Percentiles rank a stretch among this genome's conserved stretches.
phyloP scores from a whole-genome alignment of 2,113 vertebrate genomes.

The Bagarius yarrelli region DNA sequence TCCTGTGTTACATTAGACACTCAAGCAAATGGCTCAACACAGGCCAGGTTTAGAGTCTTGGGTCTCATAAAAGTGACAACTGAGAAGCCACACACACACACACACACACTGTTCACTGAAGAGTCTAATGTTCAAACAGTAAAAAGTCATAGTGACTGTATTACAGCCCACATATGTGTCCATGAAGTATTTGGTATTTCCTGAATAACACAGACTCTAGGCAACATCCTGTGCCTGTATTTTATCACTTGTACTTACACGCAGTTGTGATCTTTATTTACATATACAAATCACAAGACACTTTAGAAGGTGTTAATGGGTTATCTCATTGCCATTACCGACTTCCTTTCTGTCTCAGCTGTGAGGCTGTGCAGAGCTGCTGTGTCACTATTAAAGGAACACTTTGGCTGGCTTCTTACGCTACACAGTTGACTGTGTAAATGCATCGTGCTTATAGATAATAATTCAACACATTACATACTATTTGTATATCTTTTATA shows the following conservation, averaged over 20 bases:
- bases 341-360: slow-evolving; percentile 14
- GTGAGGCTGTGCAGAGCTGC: slow-evolving; percentile 6
- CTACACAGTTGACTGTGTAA: neutral
- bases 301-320: slow-evolving; percentile 10
- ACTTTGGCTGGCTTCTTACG: neutral
- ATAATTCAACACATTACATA: neutral
- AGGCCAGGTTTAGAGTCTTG: neutral
- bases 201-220: slow-evolving; percentile 27
- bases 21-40: neutral
- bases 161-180: slow-evolving; percentile 21
- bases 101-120: neutral
- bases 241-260: neutral
- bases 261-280: neutral
- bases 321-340: slow-evolving; percentile 10
- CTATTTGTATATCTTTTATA: neutral
- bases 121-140: neutral
- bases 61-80: neutral
- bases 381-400: neutral
- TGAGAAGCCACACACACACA: neutral
- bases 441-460: neutral
- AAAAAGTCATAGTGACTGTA: neutral
- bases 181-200: slow-evolving; percentile 32
- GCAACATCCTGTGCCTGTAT: slow-evolving; percentile 29
- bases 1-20: neutral
- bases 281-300: slow-evolving; percentile 5